Base-by-base conservation (phyloP, 2,888 invertebrate species). In the Hydriomena furcata region DNA sequence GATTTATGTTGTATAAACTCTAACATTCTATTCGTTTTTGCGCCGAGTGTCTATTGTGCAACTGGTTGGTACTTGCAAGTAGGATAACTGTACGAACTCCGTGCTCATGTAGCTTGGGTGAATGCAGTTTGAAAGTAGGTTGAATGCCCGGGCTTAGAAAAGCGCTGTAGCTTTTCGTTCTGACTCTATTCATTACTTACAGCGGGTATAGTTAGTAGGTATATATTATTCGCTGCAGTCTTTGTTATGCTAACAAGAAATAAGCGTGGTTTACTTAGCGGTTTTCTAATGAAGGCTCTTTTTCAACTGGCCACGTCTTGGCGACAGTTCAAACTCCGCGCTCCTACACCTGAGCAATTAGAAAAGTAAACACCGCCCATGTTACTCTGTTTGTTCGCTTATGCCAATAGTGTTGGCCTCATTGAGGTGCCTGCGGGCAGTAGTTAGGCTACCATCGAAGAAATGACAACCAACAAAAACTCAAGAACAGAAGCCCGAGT, bases 391-490 rank as follows among this genome's bases (percentile, higher is more conserved):
- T 87, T 84, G 72, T 67, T 62, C 66, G 61, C 62, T 74, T 73
- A 68, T 63, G 72, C 77, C 71, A 79, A 83, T 76, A 85, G 60
- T 59, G 61, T 63, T 74, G 82, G 78, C 84, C 84, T 76, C 80
- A 71, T 73, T 82, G 72, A 68, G 73, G 71, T 74, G 75, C 73
- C 70, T 63, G 63, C 62, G 65, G 63, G 66, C 69, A 65, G 64
- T 63, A 65, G 66, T 60, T 25, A 47, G 35, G 43, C 66, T 66
- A 61, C 65, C 59, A 57, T 58, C 54, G 40, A 49, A 48, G 58
- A 27, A 43, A 17, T 13, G 21, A 54, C 40, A 52, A 55, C 51
- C 46, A 13, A 50, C 51, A 66, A 74, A 69, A 71, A 72, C 66
- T 43, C 24, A 54, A 56, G 61, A 68, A 76, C 76, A 73, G 73